Conservation (phyloP, 2,888 invertebrate species). For the Emesis furor region DNA sequence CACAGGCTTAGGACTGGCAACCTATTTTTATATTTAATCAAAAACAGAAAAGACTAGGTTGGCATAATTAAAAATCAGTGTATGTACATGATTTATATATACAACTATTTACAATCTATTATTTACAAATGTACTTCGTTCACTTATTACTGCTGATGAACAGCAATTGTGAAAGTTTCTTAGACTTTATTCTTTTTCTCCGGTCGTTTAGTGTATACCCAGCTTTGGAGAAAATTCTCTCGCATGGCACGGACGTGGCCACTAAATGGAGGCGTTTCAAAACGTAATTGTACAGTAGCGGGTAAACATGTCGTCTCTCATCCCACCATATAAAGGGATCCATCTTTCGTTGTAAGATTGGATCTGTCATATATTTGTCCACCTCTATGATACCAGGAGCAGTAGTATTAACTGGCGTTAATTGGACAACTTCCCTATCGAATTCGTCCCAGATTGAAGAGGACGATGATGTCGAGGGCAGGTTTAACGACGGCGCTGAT, state of each 20-base stretch:
- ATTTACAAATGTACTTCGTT: neutral
- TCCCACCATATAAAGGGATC: too few species aligned
- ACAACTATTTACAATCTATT: neutral
- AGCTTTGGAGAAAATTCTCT: slow-evolving; percentile 59
- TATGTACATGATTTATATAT: slow-evolving; percentile 6
- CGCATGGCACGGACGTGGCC: slow-evolving; percentile 61
- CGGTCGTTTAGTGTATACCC: slow-evolving; percentile 42
- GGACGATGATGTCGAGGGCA: neutral
- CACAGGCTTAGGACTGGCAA: neutral
- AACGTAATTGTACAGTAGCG: too few species aligned
- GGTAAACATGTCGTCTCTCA: too few species aligned
- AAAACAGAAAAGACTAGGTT: neutral
- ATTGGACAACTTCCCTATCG: slow-evolving; percentile 51
- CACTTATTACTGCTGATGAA: slow-evolving; percentile 44
- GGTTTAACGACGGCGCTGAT: neutral
- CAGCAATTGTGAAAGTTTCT: slow-evolving; percentile 43
- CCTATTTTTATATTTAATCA: neutral
- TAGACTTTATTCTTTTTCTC: slow-evolving; percentile 45
- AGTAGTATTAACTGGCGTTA: slow-evolving; percentile 53
- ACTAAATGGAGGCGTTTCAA: slow-evolving; percentile 3
- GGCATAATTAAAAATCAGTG: neutral
- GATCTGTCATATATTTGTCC: slow-evolving; percentile 56
- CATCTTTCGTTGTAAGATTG: too few species aligned
- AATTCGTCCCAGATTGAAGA: slow-evolving; percentile 61
- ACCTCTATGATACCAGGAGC: slow-evolving; percentile 67